Conservation (phyloP, 2,888 invertebrate species). For the Macrosiphum euphorbiae region DNA sequence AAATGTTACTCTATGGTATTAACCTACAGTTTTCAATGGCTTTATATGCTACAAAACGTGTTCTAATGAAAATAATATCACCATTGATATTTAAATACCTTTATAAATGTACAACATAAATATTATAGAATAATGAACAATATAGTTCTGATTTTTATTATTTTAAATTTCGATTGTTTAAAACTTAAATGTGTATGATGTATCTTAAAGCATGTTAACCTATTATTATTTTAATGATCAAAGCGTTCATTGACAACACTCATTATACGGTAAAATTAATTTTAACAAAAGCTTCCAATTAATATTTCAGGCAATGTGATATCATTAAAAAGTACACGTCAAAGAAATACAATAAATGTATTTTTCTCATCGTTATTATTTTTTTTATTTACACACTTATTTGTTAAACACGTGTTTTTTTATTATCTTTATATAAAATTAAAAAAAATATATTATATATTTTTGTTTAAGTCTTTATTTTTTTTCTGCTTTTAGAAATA, state of each 20-base stretch:
- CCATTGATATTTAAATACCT: no score
- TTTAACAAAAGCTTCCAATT: conserved; percentile 51
- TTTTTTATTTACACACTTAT: not conserved
- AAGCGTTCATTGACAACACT: conserved; percentile 31
- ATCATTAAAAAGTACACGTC: conserved; percentile 41
- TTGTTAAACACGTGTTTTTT: not conserved
- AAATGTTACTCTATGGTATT: not conserved
- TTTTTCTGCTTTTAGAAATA: not conserved
- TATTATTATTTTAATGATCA: conserved; percentile 42
- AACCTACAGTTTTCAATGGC: not conserved
- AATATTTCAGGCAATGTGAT: not conserved
- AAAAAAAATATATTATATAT: not conserved
- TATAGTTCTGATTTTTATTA: no score
- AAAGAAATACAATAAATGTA: conserved; percentile 41
- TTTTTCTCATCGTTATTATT: conserved; percentile 12
- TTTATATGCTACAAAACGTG: not conserved
- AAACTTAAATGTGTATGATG: not conserved
- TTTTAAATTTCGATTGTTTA: not conserved
- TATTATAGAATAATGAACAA: no score
- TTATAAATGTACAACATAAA: not conserved
- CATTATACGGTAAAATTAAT: conserved; percentile 46
- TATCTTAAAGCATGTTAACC: not conserved
- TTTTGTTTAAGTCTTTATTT: not conserved
- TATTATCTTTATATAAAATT: not conserved
- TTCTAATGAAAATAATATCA: not conserved